Evolutionary conservation across 2,797 vertebrate genomes (phyloP), one percentile per base, ranked within the genome.

Genomic region (Poecilia wingei): DNA sequence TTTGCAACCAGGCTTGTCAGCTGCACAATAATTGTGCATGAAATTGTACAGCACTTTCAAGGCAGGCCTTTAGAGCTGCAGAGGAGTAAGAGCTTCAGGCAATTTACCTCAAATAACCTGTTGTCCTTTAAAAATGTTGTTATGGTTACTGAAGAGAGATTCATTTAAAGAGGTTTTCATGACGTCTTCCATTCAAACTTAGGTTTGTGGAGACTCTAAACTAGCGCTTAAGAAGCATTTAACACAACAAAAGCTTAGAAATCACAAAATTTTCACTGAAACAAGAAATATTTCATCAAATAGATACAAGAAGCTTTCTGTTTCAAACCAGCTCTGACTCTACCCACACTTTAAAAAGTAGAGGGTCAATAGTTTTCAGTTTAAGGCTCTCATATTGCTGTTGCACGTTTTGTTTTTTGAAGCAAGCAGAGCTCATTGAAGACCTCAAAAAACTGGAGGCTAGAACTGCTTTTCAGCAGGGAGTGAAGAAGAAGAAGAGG

Each of bases 381-480:
- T 75, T 72, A 10, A 69, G 41, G 41, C 8, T 59, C 47, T 73
- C 46, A 49, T 20, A 41, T 69, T 68, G 36, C 13, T 9, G 33
- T 31, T 59, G 16, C 59, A 68, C 55, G 70, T 72, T 77, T 81
- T 68, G 33, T 22, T 68, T 68, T 75, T 69, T 36, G 1, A 73
- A 77, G 36, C 57, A 49, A 81, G 72, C n/a, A 25, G 75, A 33
- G 61, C 78, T 88, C 28, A 31, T 84, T 49, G 25, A 84, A 83
- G 80, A 47, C 13, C 53, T 83, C 28, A 79, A 80, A 78, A 80
- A 85, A 83, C 79, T 79, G 73, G 55, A 84, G 69, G 72, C 75
- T 47, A 80, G 75, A 76, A 59, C 51, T 79, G 55, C 61, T 81
- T 85, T 85, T 86, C 83, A 85, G 75, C 69, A 84, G 57, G 55